Evolutionary conservation across 2,113 vertebrate species (phyloP), one percentile per base, ranked within the genome.

Genomic region (Bujurquina vittata): DNA sequence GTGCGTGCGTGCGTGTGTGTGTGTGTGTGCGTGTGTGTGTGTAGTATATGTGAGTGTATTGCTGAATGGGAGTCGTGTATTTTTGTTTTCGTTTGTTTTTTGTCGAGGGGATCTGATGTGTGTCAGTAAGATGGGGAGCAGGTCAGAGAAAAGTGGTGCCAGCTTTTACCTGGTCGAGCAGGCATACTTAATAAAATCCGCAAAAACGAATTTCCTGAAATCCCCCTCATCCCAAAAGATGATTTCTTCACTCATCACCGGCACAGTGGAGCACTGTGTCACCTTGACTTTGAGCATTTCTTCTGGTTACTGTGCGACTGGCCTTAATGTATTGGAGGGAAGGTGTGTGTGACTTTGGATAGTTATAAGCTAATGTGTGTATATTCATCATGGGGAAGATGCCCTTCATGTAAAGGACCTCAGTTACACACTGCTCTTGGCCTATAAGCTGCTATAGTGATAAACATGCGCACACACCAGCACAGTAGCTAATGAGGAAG

Each of bases 251-350:
- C 63, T 90, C 81, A 62, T 85, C 84, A 23, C 77, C 11, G 20
- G 9, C 85, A 92, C 85, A 91, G 86, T 86, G 89, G 73, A 6
- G 49, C 82, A 89, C 90, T 89, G 87, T 94, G 72, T 85, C 52
- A 3, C 31, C 60, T 73, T 35, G 59, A 82, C 69, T 37, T 54
- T 33, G 52, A 11, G 9, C 80, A 59, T 89, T 81, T 86, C 5
- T 57, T 46, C 65, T 75, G 23, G 49, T 83, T 43, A 37, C 58
- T 54, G 26, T 73, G 78, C 58, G 67, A 80, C 40, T 67, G 1
- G 57, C 37, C 4, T 83, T 10, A 54, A n/a, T 61, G 20, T 7
- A 31, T 63, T 22, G 11, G 17, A 37, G 61, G 54, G 76, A 37
- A 46, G 37, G 57, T 76, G 63, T 78, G 65, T 79, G 83, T 52